Percentiles rank a stretch among this genome's conserved stretches.
phyloP scores from a whole-genome alignment of 2,888 invertebrate species.

The Dioctria linearis region DNA sequence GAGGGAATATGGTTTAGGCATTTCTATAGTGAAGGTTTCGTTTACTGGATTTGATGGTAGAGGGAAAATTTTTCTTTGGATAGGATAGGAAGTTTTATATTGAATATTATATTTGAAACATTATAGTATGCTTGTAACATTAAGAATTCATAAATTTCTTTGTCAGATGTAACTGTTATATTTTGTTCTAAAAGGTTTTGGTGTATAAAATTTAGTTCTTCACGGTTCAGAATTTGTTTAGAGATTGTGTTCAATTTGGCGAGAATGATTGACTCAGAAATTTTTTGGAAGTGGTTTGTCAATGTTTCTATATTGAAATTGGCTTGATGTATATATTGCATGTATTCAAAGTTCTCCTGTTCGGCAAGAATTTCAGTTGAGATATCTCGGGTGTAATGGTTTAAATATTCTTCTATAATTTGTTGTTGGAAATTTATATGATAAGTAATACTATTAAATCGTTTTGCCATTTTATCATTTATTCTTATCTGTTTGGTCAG shows the following conservation, averaged over 20 bases:
- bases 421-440: conserved; percentile 22
- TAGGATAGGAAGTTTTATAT: too few species aligned
- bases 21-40: not conserved
- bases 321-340: conserved; percentile 41
- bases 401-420: too few species aligned
- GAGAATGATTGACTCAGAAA: conserved; percentile 48
- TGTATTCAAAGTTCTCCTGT: conserved; percentile 14
- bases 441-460: conserved; percentile 48
- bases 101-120: conserved; percentile 46
- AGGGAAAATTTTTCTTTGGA: too few species aligned
- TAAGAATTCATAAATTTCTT: conserved; percentile 47
- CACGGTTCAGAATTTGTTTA: conserved; percentile 45
- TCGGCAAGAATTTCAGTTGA: conserved; percentile 33
- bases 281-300: conserved; percentile 42
- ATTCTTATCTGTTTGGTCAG: conserved; percentile 30
- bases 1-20: not conserved
- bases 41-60: too few species aligned
- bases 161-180: conserved; percentile 17
- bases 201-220: conserved; percentile 21
- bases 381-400: not conserved
- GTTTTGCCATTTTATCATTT: conserved; percentile 44
- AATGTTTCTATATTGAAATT: conserved; percentile 48
- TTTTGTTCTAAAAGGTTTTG: conserved; percentile 10
- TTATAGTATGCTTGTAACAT: conserved; percentile 51
- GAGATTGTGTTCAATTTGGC: conserved; percentile 46